These are phyloP conservation scores for Leucosticte australis DNA, from an alignment of 2,113 vertebrate genomes.

Conservation along the genomic window DNA sequence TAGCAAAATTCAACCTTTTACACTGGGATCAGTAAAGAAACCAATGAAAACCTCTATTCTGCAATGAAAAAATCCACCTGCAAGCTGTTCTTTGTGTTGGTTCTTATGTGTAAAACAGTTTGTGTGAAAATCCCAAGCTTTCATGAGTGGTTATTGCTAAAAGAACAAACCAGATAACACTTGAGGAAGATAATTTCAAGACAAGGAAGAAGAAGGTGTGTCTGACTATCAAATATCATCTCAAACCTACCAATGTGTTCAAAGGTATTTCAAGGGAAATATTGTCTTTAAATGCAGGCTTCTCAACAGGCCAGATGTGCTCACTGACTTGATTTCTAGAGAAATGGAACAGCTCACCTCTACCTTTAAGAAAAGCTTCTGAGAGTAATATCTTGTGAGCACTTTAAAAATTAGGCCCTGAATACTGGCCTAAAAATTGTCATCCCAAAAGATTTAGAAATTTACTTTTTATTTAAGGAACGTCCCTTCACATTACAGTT, in stretches of 20 bases:
- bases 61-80: not conserved
- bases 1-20: not conserved
- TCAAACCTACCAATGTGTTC: not conserved
- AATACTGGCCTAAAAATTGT: not conserved
- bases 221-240: not conserved
- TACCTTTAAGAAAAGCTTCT: not conserved
- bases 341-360: not conserved
- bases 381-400: not conserved
- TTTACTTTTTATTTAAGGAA: not conserved
- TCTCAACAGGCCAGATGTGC: not conserved
- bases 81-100: not conserved
- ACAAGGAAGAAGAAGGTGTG: not conserved
- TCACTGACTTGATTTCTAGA: not conserved
- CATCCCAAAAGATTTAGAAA: not conserved
- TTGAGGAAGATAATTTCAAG: not conserved
- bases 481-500: not conserved
- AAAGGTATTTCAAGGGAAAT: not conserved
- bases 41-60: not conserved
- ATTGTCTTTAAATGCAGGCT: accelerated
- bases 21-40: not conserved
- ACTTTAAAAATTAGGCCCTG: not conserved
- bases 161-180: not conserved
- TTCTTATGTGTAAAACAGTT: not conserved
- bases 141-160: not conserved
- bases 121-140: not conserved